Evolutionary conservation across 2,113 vertebrate species (phyloP), one percentile per base, ranked within the genome.

Genomic region (Girardinichthys multiradiatus): DNA sequence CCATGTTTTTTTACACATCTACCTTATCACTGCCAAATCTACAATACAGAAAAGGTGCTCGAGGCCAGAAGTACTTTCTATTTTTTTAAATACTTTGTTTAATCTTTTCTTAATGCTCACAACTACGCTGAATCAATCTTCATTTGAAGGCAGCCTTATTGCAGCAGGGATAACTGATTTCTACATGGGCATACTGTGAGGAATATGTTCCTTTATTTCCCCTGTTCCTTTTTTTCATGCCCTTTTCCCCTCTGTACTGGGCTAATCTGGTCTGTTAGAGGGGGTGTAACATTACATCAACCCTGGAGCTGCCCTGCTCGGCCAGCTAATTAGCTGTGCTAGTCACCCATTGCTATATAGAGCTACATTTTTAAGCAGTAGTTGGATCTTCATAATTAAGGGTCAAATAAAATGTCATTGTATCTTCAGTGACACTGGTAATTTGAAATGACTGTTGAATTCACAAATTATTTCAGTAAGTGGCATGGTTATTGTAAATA

Each of bases 211-310:
- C 69, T 86, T 76, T 66, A 76, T 87, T 90, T 89, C 78, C 75
- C 63, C 62, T 74, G 74, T 81, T 91, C 84, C 76, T 85, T 82
- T 73, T 83, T 81, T 83, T 82, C 64, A 9, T 85, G 77, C 76
- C 76, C 90, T 86, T 88, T 83, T 70, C 86, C 68, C 78, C 86
- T 81, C 81, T 76, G 58, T 78, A 30, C 67, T 74, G 30, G 74
- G 72, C 67, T 88, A 84, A 89, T 89, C 83, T 86, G 86, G 69
- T 77, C 77, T 91, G 87, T 91, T 85, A 88, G 74, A 78, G 81
- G 82, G 85, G 79, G 76, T 86, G 84, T 89, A 84, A 87, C 78
- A 79, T 87, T 90, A 87, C 83, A 90, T 86, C 82, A 89, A 89
- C 78, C 86, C 86, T 61, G 60, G 71, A 92, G 86, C 75, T 64